A percentile compares a stretch with the other conserved stretches of the same genome.
phyloP scores from a whole-genome alignment of 2,888 invertebrate species.

The Nymphalis polychloros region DNA sequence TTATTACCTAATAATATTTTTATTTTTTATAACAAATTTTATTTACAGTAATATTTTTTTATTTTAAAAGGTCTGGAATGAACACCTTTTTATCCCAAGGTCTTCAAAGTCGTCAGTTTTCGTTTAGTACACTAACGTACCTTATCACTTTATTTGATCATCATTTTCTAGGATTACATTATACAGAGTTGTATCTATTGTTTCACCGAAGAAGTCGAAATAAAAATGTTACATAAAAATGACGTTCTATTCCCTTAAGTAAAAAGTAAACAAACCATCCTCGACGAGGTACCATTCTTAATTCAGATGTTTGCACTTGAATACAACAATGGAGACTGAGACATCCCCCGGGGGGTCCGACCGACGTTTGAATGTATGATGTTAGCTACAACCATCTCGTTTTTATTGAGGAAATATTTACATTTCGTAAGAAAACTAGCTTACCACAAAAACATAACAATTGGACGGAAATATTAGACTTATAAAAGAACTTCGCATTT shows the following conservation, averaged over 20 bases:
- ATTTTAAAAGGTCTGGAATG: too few relatives aligned
- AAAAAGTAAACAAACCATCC: constrained; percentile 13
- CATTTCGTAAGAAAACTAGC: not conserved
- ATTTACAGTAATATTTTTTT: too few relatives aligned
- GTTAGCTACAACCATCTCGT: not conserved
- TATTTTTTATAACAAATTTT: too few relatives aligned
- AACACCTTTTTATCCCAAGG: too few relatives aligned
- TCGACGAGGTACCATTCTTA: constrained; percentile 7
- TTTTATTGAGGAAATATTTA: constrained; percentile 8
- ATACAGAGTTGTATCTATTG: not conserved
- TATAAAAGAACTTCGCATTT: too few relatives aligned
- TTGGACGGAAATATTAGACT: too few relatives aligned
- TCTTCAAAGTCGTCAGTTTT: too few relatives aligned
- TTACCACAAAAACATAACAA: too few relatives aligned
- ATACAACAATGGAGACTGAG: constrained; percentile 14
- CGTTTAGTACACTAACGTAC: too few relatives aligned
- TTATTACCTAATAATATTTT: too few relatives aligned
- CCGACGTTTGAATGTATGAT: not conserved
- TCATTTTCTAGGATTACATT: too few relatives aligned
- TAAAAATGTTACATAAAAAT: constrained; percentile 4
- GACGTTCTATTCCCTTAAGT: not conserved
- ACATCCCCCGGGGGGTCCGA: constrained; percentile 9
- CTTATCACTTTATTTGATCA: too few relatives aligned
- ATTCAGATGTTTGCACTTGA: constrained; percentile 20
- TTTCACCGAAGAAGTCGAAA: not conserved